Base-by-base conservation (phyloP, 2,113 vertebrate genomes). In the Ornithorhynchus anatinus region DNA sequence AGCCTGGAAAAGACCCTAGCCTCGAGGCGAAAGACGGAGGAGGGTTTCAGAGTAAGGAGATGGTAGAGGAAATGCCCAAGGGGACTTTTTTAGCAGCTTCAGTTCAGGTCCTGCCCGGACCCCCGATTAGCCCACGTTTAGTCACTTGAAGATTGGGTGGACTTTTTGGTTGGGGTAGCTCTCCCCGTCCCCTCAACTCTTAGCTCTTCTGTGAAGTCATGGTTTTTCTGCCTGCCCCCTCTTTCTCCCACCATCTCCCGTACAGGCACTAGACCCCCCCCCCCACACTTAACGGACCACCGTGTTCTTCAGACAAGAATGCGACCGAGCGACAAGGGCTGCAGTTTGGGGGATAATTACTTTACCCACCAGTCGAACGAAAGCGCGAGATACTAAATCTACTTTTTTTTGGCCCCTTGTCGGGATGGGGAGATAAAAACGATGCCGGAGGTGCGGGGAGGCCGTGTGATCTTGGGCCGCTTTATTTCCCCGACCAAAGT, bases 1-100 rank as follows among this genome's bases (percentile, higher is more conserved):
- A 44, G 33, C 15, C 48, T 79, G 37, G 68, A 60, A 47, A 47
- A 78, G 53, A 52, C 47, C 33, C 1, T 63, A 69, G 59, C 25
- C 63, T 68, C 51, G 10, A 23, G 43, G 59, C 77, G n/a, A 52
- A 60, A 78, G 80, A 86, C 87, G 88, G 84, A 84, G 87, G 74
- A 63, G 78, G 61, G 72, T 64, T 52, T 27, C 17, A 2, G 35
- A 73, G 64, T 33, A 33, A 50, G 69, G 68, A 35, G 72, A 78
- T 56, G 54, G 43, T 7, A 29, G 39, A 33, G 56, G 23, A 59
- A 47, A 44, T 37, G 3, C 16, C 17, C 10, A n/a, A n/a, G n/a
- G n/a, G n/a, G n/a, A n/a, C n/a, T n/a, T 59, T 51, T 70, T 44
- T 45, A 54, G 7, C 33, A 57, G 20, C 60, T 59, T 14, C 5